Evolutionary conservation across 2,797 vertebrate genomes (phyloP).

Genomic region (Macropus fuliginosus): DNA sequence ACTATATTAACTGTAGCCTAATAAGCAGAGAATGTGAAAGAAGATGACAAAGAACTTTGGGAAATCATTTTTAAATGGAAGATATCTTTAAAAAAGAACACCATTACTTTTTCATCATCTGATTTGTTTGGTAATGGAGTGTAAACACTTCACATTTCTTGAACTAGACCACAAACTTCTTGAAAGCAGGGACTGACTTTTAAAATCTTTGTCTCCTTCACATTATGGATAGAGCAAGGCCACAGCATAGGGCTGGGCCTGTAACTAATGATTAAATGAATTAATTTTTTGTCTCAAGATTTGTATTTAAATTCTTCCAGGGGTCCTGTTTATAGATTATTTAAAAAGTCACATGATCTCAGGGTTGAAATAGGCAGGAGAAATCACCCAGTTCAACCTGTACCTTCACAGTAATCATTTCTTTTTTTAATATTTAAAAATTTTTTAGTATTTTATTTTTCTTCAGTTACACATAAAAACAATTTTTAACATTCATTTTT

Average conservation of each 20-base stretch:
- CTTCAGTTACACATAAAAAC: no score
- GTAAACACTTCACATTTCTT: not conserved
- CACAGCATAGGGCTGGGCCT: not conserved
- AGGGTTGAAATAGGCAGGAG: not conserved
- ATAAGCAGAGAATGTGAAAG: not conserved
- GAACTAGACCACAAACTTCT: not conserved
- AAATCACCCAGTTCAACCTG: not conserved
- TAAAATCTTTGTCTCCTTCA: not conserved
- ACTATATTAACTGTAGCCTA: not conserved
- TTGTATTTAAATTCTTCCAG: not conserved
- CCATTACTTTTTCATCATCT: not conserved
- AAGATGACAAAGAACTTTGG: not conserved
- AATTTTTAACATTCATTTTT: no score
- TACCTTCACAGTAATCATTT: not conserved
- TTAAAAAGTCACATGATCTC: not conserved
- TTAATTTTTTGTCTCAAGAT: not conserved
- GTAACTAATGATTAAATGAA: not conserved
- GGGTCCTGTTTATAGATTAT: not conserved
- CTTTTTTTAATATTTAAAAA: not conserved
- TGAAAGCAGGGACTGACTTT: not conserved
- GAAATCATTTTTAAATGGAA: not conserved
- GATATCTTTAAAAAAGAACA: not conserved
- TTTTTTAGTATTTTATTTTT: not conserved
- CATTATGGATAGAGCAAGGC: accelerated
- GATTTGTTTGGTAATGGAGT: not conserved